Conservation (phyloP, 2,797 vertebrate genomes). For the Sebastes taczanowskii region DNA sequence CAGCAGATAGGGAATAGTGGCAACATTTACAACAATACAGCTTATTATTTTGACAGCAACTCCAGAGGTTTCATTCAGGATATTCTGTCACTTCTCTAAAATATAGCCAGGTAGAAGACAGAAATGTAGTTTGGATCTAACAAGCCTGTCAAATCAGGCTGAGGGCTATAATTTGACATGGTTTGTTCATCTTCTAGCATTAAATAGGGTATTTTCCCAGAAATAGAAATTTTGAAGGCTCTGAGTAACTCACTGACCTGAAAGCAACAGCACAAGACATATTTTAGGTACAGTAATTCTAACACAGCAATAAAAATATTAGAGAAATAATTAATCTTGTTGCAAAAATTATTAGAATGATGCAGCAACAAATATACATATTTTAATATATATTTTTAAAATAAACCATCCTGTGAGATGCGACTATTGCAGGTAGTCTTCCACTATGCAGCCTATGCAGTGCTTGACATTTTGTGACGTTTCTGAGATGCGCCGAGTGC, state of each 20-base stretch:
- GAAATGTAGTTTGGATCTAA: conserved; percentile 63
- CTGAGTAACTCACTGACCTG: conserved; percentile 24
- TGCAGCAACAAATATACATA: not conserved
- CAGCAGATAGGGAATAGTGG: not conserved
- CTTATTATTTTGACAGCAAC: conserved; percentile 47
- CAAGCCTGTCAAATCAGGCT: conserved; percentile 75
- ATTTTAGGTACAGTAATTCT: not conserved
- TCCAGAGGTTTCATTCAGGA: conserved; percentile 14
- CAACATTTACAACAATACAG: conserved; percentile 17
- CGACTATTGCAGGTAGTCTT: not conserved
- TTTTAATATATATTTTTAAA: not conserved
- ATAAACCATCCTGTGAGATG: not conserved
- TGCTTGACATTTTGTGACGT: conserved; percentile 58
- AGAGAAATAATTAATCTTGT: not conserved
- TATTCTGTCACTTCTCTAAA: conserved; percentile 1
- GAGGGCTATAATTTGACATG: conserved; percentile 77
- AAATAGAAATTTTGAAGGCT: conserved; percentile 49
- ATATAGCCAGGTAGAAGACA: conserved; percentile 48
- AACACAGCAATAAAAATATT: not conserved
- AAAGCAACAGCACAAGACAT: conserved; percentile 11
- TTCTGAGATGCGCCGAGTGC: conserved; percentile 27
- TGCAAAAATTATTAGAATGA: not conserved
- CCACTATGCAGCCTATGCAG: conserved; percentile 26
- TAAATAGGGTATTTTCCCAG: conserved; percentile 45
- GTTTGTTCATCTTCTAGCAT: conserved; percentile 66